These are phyloP conservation scores for Eupithecia tripunctaria DNA, from an alignment of 2,888 invertebrate genomes.

Conservation along the genomic window DNA sequence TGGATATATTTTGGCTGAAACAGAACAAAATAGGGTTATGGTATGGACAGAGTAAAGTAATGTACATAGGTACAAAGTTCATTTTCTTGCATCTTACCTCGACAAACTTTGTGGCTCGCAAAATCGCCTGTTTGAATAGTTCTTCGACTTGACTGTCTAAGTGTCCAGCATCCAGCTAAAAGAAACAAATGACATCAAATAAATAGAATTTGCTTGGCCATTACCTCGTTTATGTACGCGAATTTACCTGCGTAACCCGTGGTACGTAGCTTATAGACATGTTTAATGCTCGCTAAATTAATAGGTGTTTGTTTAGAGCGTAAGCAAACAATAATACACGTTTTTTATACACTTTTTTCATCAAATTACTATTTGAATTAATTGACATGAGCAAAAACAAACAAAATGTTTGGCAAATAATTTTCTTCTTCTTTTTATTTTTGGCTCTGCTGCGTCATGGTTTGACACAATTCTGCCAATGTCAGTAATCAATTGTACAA, in stretches of 20 bases:
- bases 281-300: background rate
- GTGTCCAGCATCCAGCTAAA: conserved; percentile 90
- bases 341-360: no score
- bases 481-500: no score
- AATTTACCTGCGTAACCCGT: conserved; percentile 73
- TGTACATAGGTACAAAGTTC: background rate
- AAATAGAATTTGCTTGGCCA: background rate
- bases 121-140: conserved; percentile 87
- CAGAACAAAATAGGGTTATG: background rate
- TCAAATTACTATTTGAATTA: no score
- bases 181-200: background rate
- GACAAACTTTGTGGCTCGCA: conserved; percentile 86
- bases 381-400: no score
- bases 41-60: background rate
- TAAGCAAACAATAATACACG: background rate
- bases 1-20: conserved; percentile 86
- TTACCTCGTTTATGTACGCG: background rate
- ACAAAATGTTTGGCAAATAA: no score
- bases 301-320: background rate
- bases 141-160: conserved; percentile 91
- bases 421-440: no score
- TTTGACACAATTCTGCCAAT: no score
- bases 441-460: no score
- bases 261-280: conserved; percentile 76
- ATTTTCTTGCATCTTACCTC: conserved; percentile 78